Conservation (phyloP, 2,113 vertebrate genomes). For the Suncus etruscus region DNA sequence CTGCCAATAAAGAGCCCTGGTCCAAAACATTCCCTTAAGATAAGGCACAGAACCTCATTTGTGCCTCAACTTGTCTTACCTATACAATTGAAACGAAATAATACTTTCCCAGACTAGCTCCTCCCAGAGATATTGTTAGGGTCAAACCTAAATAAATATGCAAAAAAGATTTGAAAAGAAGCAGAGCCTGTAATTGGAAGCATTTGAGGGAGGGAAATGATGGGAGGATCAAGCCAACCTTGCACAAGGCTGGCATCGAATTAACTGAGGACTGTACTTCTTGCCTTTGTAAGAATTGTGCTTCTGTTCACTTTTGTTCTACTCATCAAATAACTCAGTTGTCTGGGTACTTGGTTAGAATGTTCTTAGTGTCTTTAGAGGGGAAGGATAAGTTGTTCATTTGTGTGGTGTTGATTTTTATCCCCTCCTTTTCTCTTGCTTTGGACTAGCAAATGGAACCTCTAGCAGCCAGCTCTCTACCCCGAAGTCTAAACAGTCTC, state of each 20-base stretch:
- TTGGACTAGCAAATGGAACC: constrained; percentile 95
- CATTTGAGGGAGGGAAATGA: constrained; percentile 15
- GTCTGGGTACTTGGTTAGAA: constrained; percentile 65
- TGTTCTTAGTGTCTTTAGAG: constrained; percentile 64
- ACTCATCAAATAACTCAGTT: constrained; percentile 67
- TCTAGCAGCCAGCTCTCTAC: constrained; percentile 99
- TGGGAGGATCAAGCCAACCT: background rate
- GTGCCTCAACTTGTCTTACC: constrained; percentile 47
- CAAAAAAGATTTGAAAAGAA: constrained; percentile 71
- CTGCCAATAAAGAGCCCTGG: background rate
- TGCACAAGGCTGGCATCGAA: constrained; percentile 4
- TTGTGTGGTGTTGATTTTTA: constrained; percentile 79
- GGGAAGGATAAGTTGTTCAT: constrained; percentile 61
- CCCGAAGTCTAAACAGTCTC: constrained; percentile 98
- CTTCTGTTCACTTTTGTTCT: constrained; percentile 66
- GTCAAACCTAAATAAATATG: constrained; percentile 63
- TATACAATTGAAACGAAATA: constrained; percentile 58
- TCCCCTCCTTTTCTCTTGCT: constrained; percentile 81
- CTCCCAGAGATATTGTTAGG: constrained; percentile 41
- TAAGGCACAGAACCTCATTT: constrained; percentile 12
- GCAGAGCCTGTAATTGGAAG: constrained; percentile 62
- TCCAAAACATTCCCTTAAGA: background rate
- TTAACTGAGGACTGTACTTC: constrained; percentile 59
- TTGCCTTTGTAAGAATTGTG: constrained; percentile 54
- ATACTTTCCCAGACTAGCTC: constrained; percentile 9